These are phyloP conservation scores for Nyctibius grandis DNA, from an alignment of 2,797 vertebrate genomes.

Conservation along the genomic window DNA sequence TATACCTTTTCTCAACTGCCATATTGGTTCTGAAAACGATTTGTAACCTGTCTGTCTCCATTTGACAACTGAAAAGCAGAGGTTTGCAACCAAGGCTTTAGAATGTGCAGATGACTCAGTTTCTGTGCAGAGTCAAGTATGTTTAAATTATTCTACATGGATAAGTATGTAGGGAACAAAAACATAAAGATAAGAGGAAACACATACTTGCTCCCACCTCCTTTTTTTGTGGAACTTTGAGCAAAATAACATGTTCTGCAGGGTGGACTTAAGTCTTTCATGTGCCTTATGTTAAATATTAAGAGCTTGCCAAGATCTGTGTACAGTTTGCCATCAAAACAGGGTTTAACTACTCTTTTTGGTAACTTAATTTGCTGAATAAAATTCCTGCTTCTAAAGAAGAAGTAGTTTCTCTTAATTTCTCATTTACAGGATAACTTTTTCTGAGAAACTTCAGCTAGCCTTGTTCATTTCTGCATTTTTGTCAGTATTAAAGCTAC, in stretches of 20 bases:
- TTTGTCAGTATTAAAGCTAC: background rate
- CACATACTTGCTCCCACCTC: background rate
- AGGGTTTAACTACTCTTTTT: background rate
- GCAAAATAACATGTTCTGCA: background rate
- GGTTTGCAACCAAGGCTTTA: background rate
- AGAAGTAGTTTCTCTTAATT: background rate
- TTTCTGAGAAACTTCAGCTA: background rate
- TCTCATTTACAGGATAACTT: background rate
- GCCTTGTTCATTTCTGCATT: background rate
- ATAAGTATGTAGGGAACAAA: background rate
- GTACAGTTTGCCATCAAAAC: background rate
- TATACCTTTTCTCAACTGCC: background rate
- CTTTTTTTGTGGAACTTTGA: background rate
- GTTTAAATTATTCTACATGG: background rate
- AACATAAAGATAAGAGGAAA: background rate
- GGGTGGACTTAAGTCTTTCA: background rate
- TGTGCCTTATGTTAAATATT: background rate
- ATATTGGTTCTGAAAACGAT: background rate
- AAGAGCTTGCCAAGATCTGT: background rate
- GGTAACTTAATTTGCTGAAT: background rate
- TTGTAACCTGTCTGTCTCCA: background rate
- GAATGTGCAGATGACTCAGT: background rate
- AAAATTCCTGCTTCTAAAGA: background rate
- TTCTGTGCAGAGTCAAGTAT: background rate
- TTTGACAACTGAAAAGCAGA: background rate